phyloP scores from a whole-genome alignment of 2,797 vertebrate genomes.

The Platalea minor region DNA sequence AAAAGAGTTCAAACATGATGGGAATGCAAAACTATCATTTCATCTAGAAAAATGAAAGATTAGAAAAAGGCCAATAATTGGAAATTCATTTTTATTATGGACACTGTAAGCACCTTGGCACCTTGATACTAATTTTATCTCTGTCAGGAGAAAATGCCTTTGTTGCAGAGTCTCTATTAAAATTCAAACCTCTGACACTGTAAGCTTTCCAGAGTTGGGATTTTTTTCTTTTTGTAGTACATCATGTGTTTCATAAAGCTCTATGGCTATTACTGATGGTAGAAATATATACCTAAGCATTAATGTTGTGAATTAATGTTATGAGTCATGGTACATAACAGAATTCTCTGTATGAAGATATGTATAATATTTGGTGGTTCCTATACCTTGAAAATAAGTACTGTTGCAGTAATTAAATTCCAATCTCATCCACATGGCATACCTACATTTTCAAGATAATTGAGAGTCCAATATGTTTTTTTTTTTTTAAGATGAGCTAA shows the following conservation, averaged over 20 bases:
- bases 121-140: neutral
- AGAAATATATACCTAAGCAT: neutral
- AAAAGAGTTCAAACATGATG: neutral
- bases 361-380: neutral
- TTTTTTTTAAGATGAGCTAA: neutral
- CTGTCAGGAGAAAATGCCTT: neutral
- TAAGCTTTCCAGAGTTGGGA: neutral
- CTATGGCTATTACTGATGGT: neutral
- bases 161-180: neutral
- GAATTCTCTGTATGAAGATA: neutral
- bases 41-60: neutral
- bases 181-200: neutral
- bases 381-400: neutral
- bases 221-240: neutral
- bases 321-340: neutral
- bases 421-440: neutral
- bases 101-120: neutral
- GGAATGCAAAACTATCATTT: neutral
- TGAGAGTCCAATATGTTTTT: neutral
- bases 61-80: neutral
- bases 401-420: neutral
- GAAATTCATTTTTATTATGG: neutral
- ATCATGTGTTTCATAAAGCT: neutral
- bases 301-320: neutral
- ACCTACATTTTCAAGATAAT: neutral